Evolutionary conservation across 2,888 invertebrate species (phyloP), one percentile per base, ranked within the genome.

Genomic region (Ormyrus nitidulus): DNA sequence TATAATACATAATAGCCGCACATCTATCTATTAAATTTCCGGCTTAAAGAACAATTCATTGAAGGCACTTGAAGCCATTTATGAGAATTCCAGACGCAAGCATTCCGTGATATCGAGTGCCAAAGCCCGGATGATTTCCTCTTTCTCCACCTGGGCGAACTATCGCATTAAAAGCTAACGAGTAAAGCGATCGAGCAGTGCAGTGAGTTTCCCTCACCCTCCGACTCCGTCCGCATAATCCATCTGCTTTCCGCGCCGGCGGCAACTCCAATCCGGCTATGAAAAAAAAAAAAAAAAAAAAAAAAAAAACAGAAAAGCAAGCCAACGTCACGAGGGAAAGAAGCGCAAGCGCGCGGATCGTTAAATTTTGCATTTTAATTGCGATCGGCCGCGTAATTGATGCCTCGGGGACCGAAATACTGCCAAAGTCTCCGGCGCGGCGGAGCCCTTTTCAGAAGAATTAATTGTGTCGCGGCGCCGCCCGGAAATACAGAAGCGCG

Each of bases 281-380:
- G 58, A 44, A 44, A 10, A 46, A 59, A 0, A 56, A 11, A 54
- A 54, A 75, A 6, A 48, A n/a, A 19, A 13, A n/a, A 6, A 19
- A 61, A 53, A 51, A 51, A 49, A 49, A 59, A 34, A 46, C 7
- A 19, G 64, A 75, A 66, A 78, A 78, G 66, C 77, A 66, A 66
- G 66, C 59, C 46, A 34, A 34, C 34, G 34, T 34, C 34, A 34
- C 34, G 34, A 4, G 34, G 34, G 34, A 34, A 34, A 34, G 34
- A 34, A 34, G 34, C 4, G 34, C 34, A 10, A 13, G n/a, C 44
- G 19, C 5, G 75, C 81, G 79, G 84, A 86, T 86, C 83, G 85
- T 85, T 84, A 86, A 86, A 85, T 86, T 87, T 86, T 85, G 84
- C 85, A 86, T 86, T 87, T 87, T 86, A 86, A 87, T 87, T 86